Percentiles rank a stretch among this genome's conserved stretches.
These are phyloP conservation scores for Morphnarchus princeps DNA, from an alignment of 2,113 vertebrate genomes.

Conservation along the genomic window DNA sequence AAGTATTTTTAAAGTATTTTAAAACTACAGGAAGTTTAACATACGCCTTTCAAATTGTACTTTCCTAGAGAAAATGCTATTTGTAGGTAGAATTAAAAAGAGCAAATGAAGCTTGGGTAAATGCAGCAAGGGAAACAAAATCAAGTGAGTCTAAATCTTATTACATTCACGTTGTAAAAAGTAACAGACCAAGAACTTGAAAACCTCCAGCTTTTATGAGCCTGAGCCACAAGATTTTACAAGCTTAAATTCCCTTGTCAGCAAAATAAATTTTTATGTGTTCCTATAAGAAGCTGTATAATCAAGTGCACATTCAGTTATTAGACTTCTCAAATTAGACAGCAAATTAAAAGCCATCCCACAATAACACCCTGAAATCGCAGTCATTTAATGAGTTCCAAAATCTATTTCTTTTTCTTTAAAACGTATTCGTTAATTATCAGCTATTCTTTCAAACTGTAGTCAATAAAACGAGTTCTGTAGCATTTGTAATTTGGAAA, in stretches of 20 bases:
- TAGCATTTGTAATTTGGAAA: constrained; percentile 3
- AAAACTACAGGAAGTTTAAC: background rate
- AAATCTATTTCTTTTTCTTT: background rate
- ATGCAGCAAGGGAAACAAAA: background rate
- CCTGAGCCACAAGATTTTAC: background rate
- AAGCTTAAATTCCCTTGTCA: background rate
- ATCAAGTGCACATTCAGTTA: background rate
- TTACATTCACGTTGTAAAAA: background rate
- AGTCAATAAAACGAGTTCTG: background rate
- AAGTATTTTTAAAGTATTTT: background rate
- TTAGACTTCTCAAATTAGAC: background rate
- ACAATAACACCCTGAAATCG: background rate
- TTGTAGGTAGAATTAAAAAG: background rate
- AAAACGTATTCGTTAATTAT: background rate
- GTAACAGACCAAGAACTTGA: background rate
- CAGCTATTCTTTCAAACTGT: background rate
- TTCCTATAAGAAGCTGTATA: background rate
- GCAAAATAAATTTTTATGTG: background rate
- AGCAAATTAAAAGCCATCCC: background rate
- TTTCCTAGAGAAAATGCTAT: background rate
- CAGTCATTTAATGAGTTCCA: background rate
- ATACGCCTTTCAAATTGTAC: background rate
- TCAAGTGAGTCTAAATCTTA: background rate
- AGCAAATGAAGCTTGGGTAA: background rate
- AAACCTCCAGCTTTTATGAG: background rate